Conservation (phyloP, 2,888 invertebrate species). For the Harpalus rufipes region DNA sequence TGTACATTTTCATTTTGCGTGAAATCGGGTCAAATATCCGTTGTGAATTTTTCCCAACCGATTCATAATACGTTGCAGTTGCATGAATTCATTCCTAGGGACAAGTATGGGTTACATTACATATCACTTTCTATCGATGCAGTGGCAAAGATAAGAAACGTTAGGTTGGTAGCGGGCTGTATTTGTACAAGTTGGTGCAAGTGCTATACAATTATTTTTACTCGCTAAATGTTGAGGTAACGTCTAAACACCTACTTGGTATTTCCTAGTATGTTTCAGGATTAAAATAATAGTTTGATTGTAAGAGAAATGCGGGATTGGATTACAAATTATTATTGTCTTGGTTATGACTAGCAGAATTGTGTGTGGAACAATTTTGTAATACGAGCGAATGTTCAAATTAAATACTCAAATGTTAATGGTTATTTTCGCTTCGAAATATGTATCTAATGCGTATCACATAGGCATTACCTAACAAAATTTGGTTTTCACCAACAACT, state of each 20-base stretch:
- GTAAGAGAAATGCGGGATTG: background rate
- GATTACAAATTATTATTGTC: background rate
- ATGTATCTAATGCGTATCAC: too few relatives aligned
- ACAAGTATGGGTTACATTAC: slow-evolving; percentile 25
- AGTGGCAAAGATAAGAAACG: slow-evolving; percentile 9
- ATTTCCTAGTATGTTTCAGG: slow-evolving; percentile 16
- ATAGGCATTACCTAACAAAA: too few relatives aligned
- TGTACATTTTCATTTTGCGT: slow-evolving; percentile 39
- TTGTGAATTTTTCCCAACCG: slow-evolving; percentile 53
- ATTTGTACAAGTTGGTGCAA: background rate
- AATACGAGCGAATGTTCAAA: too few relatives aligned
- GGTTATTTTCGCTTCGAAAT: too few relatives aligned
- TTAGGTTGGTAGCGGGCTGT: background rate
- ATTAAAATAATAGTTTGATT: background rate
- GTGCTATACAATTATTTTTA: slow-evolving; percentile 37
- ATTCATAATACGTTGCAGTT: slow-evolving; percentile 31
- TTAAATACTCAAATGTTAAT: background rate
- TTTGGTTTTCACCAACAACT: too few relatives aligned
- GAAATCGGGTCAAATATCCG: slow-evolving; percentile 58
- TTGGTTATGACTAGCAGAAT: background rate
- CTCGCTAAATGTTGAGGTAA: slow-evolving; percentile 40
- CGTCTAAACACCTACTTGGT: background rate
- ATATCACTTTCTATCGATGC: slow-evolving; percentile 50
- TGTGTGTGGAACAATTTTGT: too few relatives aligned
- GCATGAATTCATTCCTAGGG: background rate